A percentile compares a stretch with the other conserved stretches of the same genome.
Conservation (phyloP, 2,113 vertebrate genomes). For the Clupea harengus region DNA sequence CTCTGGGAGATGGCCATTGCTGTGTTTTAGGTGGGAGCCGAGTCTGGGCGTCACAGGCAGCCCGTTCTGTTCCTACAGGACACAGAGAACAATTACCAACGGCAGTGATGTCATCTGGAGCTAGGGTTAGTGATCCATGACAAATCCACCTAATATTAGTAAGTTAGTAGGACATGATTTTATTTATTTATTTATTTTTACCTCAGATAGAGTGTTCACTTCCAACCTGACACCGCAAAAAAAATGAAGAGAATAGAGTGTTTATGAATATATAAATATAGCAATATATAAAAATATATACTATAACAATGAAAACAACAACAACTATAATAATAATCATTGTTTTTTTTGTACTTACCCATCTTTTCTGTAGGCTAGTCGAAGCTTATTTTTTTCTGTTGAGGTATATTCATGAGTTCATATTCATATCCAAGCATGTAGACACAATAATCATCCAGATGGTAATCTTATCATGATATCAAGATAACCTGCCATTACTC, state of each 20-base stretch:
- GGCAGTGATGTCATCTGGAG: not conserved
- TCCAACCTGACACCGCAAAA: constrained; percentile 71
- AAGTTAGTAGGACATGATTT: not conserved
- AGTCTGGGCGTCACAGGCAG: constrained; percentile 65
- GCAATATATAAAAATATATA: not conserved
- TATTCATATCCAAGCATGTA: too few relatives aligned
- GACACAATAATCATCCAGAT: too few relatives aligned
- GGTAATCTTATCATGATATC: too few relatives aligned
- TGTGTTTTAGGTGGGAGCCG: constrained; percentile 56
- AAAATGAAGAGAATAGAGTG: constrained; percentile 32
- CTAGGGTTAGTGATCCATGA: not conserved
- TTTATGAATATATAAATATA: not conserved
- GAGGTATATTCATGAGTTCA: constrained; percentile 22
- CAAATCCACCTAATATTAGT: not conserved
- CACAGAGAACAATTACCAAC: constrained; percentile 10
- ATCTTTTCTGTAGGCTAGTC: constrained; percentile 61
- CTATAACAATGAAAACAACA: not conserved
- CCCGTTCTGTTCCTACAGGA: constrained; percentile 74
- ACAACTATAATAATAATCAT: not conserved
- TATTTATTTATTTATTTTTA: constrained; percentile 56
- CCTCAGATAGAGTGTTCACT: constrained; percentile 77
- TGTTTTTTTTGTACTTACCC: constrained; percentile 51
- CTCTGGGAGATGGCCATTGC: constrained; percentile 77
- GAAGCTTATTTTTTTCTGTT: constrained; percentile 68
- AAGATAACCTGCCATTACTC: too few relatives aligned